phyloP scores from a whole-genome alignment of 2,888 invertebrate species.

The Phyllotreta cruciferae region DNA sequence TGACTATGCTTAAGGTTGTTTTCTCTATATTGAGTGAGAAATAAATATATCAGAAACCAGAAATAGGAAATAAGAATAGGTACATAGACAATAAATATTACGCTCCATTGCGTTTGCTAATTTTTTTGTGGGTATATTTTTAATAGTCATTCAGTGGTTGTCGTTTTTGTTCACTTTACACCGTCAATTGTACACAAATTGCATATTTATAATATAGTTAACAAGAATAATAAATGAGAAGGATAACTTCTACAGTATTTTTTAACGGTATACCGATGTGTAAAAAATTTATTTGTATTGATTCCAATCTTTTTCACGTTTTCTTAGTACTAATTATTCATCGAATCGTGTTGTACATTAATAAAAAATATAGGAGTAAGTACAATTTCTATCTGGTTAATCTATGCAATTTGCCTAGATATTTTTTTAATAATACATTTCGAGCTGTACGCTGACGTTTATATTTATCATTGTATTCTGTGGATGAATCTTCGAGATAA shows the following conservation, averaged over 20 bases:
- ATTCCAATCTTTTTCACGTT: no score
- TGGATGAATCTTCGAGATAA: no score
- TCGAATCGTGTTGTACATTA: no score
- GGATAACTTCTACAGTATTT: background rate
- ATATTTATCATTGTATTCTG: no score
- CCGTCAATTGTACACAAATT: background rate
- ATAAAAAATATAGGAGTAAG: no score
- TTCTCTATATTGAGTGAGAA: constrained; percentile 12
- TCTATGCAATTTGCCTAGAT: no score
- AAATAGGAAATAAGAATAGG: constrained; percentile 12
- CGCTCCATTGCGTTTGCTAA: constrained; percentile 19
- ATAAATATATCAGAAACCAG: constrained; percentile 18
- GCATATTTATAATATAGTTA: constrained; percentile 8
- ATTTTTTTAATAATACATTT: no score
- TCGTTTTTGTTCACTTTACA: background rate
- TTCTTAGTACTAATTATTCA: no score
- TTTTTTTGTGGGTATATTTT: constrained; percentile 18
- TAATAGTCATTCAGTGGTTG: constrained; percentile 10
- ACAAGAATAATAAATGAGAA: constrained; percentile 12
- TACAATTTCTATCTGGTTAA: no score
- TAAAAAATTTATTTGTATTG: no score
- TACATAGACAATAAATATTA: constrained; percentile 20
- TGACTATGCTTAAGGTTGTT: constrained; percentile 32
- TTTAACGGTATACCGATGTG: no score
- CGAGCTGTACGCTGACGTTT: no score